Conservation (phyloP, 2,113 vertebrate genomes). For the Alaudala cheleensis region DNA sequence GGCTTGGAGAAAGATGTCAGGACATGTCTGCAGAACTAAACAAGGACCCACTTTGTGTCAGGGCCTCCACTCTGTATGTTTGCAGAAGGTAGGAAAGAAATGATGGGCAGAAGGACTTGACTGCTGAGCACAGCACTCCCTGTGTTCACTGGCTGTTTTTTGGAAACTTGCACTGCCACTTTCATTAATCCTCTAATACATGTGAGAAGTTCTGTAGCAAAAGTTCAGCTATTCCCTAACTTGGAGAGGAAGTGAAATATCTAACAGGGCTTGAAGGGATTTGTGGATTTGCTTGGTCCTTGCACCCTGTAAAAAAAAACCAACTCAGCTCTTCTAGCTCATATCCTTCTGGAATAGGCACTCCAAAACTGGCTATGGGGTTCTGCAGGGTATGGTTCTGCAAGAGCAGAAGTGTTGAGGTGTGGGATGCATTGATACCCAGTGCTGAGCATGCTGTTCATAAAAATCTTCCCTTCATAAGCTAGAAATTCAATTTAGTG, state of each 20-base stretch:
- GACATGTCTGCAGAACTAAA: background rate
- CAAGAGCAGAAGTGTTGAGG: background rate
- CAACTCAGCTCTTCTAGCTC: background rate
- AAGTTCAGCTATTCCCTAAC: background rate
- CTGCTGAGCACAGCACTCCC: background rate
- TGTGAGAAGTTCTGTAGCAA: background rate
- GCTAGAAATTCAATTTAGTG: background rate
- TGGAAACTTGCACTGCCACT: background rate
- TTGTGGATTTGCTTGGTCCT: background rate
- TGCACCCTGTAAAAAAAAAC: background rate
- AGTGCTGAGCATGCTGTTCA: background rate
- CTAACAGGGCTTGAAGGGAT: background rate
- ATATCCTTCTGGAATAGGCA: background rate
- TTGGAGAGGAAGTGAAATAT: background rate
- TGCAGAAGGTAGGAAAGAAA: background rate
- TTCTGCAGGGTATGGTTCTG: rapidly evolving
- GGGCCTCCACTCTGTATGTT: background rate
- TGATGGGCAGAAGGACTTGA: background rate
- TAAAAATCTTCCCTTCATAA: background rate
- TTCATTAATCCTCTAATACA: background rate
- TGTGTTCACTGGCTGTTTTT: background rate
- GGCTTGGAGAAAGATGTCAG: background rate
- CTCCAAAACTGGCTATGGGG: background rate
- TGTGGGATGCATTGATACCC: background rate
- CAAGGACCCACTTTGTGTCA: background rate